These are phyloP conservation scores for Chrysaora quinquecirrha DNA, from an alignment of 30 jellyfish, hydroid and myxozoan species.

Conservation along the genomic window DNA sequence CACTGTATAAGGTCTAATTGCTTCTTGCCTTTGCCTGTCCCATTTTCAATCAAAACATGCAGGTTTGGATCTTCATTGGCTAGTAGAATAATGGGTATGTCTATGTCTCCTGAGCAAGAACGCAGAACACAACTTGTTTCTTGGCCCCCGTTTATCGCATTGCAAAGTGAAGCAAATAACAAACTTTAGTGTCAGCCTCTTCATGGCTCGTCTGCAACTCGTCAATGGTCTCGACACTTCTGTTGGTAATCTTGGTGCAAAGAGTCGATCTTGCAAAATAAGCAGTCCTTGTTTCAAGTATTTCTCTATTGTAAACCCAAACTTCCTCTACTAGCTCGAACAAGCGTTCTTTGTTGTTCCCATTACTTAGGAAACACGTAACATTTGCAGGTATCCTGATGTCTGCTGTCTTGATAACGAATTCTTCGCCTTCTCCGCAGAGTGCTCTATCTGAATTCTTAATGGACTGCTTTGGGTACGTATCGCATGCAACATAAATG, in stretches of 20 bases:
- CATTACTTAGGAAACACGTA: slow-evolving; percentile 10
- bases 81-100: slow-evolving; percentile 22
- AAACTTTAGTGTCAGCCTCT: too few relatives aligned
- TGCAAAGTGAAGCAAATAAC: too few relatives aligned
- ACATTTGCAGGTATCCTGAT: slow-evolving; percentile 9
- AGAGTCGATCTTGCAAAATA: too few relatives aligned
- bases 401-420: slow-evolving; percentile 3
- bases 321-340: slow-evolving; percentile 26
- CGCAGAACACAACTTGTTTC: slow-evolving; percentile 22
- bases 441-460: slow-evolving; percentile 8
- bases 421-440: slow-evolving; percentile 15
- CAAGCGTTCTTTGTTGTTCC: slow-evolving; percentile 31
- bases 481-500: slow-evolving; percentile 34
- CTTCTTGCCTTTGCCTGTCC: background rate
- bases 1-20: background rate
- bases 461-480: slow-evolving; percentile 12
- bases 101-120: slow-evolving; percentile 34
- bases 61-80: slow-evolving; percentile 11
- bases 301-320: background rate
- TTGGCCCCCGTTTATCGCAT: slow-evolving; percentile 4
- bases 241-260: too few relatives aligned
- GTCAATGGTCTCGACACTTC: too few relatives aligned
- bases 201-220: too few relatives aligned
- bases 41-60: slow-evolving; percentile 5
- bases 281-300: background rate